Conservation (phyloP, 1,140 invertebrate species). For the Oedothorax gibbosus region DNA sequence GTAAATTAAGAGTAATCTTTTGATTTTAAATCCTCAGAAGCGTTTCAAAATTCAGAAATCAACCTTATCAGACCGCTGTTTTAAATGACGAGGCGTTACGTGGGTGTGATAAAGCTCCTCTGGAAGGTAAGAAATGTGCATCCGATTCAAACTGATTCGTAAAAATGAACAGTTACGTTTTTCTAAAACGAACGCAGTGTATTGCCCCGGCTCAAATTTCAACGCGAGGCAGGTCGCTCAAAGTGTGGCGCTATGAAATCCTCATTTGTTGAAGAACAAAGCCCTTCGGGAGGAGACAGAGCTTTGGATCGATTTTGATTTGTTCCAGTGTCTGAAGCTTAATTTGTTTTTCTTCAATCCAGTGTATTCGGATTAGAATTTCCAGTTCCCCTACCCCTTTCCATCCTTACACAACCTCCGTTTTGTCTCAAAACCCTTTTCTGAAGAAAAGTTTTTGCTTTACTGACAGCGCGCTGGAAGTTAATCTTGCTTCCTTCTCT, state of each 20-base stretch:
- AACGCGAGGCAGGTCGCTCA: conserved; percentile 5
- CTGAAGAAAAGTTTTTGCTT: conserved; percentile 10
- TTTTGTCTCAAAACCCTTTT: background rate
- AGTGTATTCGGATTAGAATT: conserved; percentile 40
- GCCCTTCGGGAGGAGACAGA: background rate
- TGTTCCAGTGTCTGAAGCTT: conserved; percentile 13
- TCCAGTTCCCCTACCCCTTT: background rate
- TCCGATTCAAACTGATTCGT: too few species aligned
- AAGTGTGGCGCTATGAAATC: conserved; percentile 42
- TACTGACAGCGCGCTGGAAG: conserved; percentile 10
- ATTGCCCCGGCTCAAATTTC: background rate
- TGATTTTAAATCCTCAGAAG: too few species aligned
- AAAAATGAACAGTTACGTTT: background rate
- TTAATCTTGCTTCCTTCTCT: conserved; percentile 12
- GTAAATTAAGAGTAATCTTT: too few species aligned
- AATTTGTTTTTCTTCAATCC: conserved; percentile 49
- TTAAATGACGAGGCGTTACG: too few species aligned
- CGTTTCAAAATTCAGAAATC: too few species aligned
- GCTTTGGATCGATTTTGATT: conserved; percentile 37
- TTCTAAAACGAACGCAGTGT: background rate
- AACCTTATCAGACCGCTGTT: too few species aligned
- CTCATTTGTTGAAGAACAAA: conserved; percentile 28
- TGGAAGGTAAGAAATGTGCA: too few species aligned
- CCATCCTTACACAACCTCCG: background rate
- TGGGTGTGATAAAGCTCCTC: too few species aligned